Conservation (phyloP, 2,797 vertebrate species). For the Hyperoplus lanceolatus region DNA sequence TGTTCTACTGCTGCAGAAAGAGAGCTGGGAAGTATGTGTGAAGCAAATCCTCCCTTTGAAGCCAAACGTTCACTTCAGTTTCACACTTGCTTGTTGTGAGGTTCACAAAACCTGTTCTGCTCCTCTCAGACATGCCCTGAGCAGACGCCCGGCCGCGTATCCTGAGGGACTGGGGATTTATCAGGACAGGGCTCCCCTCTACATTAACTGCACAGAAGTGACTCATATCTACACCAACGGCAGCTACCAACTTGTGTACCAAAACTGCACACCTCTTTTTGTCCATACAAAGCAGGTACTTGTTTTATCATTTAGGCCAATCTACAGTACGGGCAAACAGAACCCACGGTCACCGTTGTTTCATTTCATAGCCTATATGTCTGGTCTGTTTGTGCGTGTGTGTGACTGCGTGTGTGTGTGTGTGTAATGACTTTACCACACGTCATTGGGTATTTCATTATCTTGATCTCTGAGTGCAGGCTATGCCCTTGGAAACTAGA, state of each 20-base stretch:
- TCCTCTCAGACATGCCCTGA: constrained; percentile 60
- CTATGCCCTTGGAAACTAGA: neutral
- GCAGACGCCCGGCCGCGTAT: constrained; percentile 51
- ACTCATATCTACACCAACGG: constrained; percentile 87
- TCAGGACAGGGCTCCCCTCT: constrained; percentile 81
- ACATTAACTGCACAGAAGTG: constrained; percentile 88
- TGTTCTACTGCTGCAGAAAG: constrained; percentile 69
- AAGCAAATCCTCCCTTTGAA: neutral
- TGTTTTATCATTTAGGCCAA: too few species aligned
- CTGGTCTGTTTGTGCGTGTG: too few species aligned
- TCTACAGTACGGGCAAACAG: too few species aligned
- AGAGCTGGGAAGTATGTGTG: constrained; percentile 73
- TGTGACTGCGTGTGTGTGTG: too few species aligned
- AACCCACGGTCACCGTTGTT: too few species aligned
- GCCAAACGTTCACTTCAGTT: neutral
- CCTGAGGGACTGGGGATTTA: constrained; percentile 70
- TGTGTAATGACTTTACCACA: too few species aligned
- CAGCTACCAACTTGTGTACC: constrained; percentile 87
- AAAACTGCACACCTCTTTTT: constrained; percentile 86
- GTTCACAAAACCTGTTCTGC: constrained; percentile 4
- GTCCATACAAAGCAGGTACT: constrained; percentile 77
- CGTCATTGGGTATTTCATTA: constrained; percentile 29
- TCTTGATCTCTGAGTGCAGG: neutral
- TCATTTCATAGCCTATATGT: too few species aligned
- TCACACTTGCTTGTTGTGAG: constrained; percentile 4